A percentile compares a stretch with the other conserved stretches of the same genome.
Conservation (phyloP, 2,797 vertebrate genomes). For the Coranthus polyacanthus region DNA sequence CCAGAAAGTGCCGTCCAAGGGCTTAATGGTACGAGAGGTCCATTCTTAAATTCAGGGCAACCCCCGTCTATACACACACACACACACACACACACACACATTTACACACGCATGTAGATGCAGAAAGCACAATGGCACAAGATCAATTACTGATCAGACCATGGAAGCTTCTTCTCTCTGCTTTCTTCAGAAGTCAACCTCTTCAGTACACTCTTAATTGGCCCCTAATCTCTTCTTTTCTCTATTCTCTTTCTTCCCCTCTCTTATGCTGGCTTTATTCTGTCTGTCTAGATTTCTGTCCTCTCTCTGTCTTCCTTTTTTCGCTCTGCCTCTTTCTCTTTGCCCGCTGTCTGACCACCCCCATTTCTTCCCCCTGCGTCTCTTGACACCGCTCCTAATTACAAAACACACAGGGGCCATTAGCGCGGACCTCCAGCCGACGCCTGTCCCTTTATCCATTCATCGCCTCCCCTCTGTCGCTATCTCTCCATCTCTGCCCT, state of each 20-base stretch:
- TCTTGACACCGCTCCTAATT: conserved; percentile 75
- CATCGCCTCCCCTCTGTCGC: conserved; percentile 49
- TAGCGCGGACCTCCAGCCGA: conserved; percentile 68
- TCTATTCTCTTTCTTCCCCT: conserved; percentile 56
- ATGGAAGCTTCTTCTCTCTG: conserved; percentile 54
- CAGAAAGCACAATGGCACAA: conserved; percentile 56
- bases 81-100: conserved; percentile 28
- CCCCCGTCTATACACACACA: conserved; percentile 4
- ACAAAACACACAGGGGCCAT: conserved; percentile 77
- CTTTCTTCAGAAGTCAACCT: conserved; percentile 67
- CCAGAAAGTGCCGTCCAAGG: conserved; percentile 39
- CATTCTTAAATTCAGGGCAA: conserved; percentile 29
- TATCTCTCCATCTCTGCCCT: conserved; percentile 75
- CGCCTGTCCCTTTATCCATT: conserved; percentile 72
- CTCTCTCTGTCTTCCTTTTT: conserved; percentile 41
- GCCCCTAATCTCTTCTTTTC: conserved; percentile 68
- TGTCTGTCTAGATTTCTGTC: conserved; percentile 60
- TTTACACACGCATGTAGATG: conserved; percentile 35
- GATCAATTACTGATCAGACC: conserved; percentile 73
- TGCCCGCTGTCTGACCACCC: conserved; percentile 45
- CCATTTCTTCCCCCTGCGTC: conserved; percentile 37
- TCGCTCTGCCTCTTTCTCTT: conserved; percentile 39
- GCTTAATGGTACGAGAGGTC: conserved; percentile 35
- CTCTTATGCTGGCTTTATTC: conserved; percentile 48
- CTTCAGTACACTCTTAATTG: conserved; percentile 70